phyloP scores from a whole-genome alignment of 2,888 invertebrate species.

The Drosophila cyrtoloma region DNA sequence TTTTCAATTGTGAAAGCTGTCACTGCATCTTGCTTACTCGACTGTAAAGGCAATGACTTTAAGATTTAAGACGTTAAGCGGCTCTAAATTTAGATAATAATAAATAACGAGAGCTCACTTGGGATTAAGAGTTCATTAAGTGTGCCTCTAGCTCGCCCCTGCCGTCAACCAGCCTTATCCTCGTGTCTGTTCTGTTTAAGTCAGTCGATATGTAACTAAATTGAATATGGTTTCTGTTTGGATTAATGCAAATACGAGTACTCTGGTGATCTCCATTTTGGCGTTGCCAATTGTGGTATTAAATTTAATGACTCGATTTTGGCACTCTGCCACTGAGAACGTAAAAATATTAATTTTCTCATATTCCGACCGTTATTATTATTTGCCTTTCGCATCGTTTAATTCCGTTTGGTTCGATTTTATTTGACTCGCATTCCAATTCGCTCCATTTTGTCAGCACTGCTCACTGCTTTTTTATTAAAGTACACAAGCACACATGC shows the following conservation, averaged over 20 bases:
- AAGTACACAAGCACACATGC: conserved; percentile 29
- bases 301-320: conserved; percentile 54
- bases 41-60: not conserved
- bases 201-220: conserved; percentile 15
- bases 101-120: not conserved
- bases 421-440: conserved; percentile 32
- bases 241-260: conserved; percentile 34
- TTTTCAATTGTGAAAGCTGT: not conserved
- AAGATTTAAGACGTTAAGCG: not conserved
- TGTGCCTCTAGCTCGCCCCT: not conserved
- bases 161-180: not conserved
- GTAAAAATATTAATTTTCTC: conserved; percentile 69
- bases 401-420: conserved; percentile 13
- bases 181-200: not conserved
- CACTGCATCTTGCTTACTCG: not conserved
- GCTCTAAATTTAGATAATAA: not conserved
- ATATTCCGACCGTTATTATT: conserved; percentile 64
- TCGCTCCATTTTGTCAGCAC: conserved; percentile 36
- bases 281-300: conserved; percentile 38
- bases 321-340: conserved; percentile 27
- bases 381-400: conserved; percentile 42
- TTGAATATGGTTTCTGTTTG: conserved; percentile 29
- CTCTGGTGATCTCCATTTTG: conserved; percentile 22
- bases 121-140: conserved; percentile 2
- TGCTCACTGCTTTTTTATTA: conserved; percentile 61